Base-by-base conservation (phyloP, 1,140 invertebrate species). In the Drosophila parabipectinata region DNA sequence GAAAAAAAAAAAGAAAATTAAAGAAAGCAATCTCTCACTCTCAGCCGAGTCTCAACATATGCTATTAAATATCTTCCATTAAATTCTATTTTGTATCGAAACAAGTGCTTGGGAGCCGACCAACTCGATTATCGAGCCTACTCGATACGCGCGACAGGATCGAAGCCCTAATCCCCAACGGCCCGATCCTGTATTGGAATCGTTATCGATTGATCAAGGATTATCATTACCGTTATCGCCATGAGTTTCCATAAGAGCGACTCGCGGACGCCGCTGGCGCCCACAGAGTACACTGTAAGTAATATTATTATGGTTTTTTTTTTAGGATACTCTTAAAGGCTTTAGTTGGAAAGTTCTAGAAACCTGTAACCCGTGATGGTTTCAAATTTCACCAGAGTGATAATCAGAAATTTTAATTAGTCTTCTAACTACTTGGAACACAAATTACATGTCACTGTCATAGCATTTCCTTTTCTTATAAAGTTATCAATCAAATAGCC, bases 201-300 rank as follows among this genome's bases (percentile, higher is more conserved):
- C 15, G 58, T 26, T 39, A 61, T 57, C 64, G 72, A 41, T 34
- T 59, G 30, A 52, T 14, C 37, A 50, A 76, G 72, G 72, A 75
- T 58, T 54, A 71, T 28, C 24, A 53, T 60, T 53, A 53, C 57
- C 57, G 52, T 53, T 60, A 60, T 15, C 44, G 21, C 41, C 32
- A 91, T 91, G 90, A 91, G 90, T 89, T 91, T 91, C 73, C 90
- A 91, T 72, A 91, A 91, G 72, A 91, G 90, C 79, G 79, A 91
- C 58, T 91, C 90, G 56, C 87, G 90, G 64, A 91, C 90, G 78
- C 90, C 90, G 47, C 60, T 91, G 59, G 74, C 90, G 59, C 90
- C 90, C 50, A 75, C 84, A 15, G 83, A 90, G 74, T 91, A 91
- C 56, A 91, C 87, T 62, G 90, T 91, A 91, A 91, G 90, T 91